Percentiles rank a stretch among this genome's conserved stretches.
These are phyloP conservation scores for Argyresthia goedartella DNA, from an alignment of 2,888 invertebrate species.

Conservation along the genomic window DNA sequence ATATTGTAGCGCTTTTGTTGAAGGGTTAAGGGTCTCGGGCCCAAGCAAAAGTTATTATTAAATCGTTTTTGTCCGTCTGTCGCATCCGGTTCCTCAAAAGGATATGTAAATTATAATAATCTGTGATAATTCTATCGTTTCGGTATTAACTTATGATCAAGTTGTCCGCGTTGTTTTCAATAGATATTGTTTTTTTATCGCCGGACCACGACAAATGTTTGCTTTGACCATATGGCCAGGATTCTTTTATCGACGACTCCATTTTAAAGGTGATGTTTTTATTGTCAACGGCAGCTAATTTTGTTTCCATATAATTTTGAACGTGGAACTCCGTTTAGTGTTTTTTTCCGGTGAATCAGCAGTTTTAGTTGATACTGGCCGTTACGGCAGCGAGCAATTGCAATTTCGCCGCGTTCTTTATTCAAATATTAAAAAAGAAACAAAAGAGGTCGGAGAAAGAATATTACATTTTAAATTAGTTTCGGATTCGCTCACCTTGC, in stretches of 20 bases:
- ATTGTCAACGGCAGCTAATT: conserved; percentile 1
- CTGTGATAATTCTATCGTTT: conserved; percentile 68
- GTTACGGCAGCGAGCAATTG: conserved; percentile 12
- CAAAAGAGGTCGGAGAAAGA: conserved; percentile 36
- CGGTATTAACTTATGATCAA: conserved; percentile 56
- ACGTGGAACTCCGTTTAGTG: background rate
- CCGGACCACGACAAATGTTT: conserved; percentile 30
- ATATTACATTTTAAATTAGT: conserved; percentile 70
- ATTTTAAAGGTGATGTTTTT: conserved; percentile 1
- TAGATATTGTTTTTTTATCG: conserved; percentile 13
- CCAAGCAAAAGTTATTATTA: conserved; percentile 62
- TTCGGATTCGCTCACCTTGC: conserved; percentile 64
- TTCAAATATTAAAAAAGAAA: conserved; percentile 26
- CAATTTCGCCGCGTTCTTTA: conserved; percentile 18
- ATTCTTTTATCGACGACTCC: conserved; percentile 17
- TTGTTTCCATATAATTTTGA: background rate
- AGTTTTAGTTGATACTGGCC: conserved; percentile 7
- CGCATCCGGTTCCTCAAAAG: conserved; percentile 59
- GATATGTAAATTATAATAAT: conserved; percentile 67
- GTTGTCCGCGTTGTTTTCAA: conserved; percentile 39
- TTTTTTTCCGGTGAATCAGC: background rate
- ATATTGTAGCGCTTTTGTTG: conserved; percentile 66
- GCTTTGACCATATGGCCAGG: conserved; percentile 49
- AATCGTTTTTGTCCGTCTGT: conserved; percentile 67
- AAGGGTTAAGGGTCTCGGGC: conserved; percentile 57